Percentiles rank a stretch among this genome's conserved stretches.
Conservation (phyloP, 2,113 vertebrate species). For the Sceloporus tristichus region DNA sequence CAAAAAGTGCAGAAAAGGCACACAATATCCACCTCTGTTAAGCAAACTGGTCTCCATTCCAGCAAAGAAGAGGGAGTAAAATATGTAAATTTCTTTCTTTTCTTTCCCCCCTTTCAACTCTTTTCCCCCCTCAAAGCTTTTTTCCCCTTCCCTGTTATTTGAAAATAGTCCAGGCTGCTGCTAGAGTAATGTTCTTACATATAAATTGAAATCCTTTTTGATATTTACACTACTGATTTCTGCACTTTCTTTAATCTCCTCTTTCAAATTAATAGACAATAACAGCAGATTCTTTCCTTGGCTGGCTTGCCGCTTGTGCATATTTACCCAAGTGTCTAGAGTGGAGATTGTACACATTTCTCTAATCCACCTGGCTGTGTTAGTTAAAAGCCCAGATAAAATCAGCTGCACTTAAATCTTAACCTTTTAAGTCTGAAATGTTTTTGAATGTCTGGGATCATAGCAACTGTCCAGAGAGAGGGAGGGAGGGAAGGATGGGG, state of each 20-base stretch:
- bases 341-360: constrained; percentile 89
- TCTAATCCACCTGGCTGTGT: constrained; percentile 91
- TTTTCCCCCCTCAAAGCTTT: constrained; percentile 33
- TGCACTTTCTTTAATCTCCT: constrained; percentile 89
- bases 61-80: constrained; percentile 75
- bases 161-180: constrained; percentile 70
- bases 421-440: constrained; percentile 89
- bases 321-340: constrained; percentile 92
- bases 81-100: constrained; percentile 69
- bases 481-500: constrained; percentile 45
- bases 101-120: not conserved
- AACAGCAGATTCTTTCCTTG: constrained; percentile 87
- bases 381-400: constrained; percentile 89
- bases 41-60: constrained; percentile 68
- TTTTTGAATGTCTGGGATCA: constrained; percentile 83
- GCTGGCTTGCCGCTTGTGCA: constrained; percentile 82
- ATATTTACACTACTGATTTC: constrained; percentile 91
- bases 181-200: constrained; percentile 81
- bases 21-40: constrained; percentile 62
- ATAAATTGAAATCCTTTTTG: constrained; percentile 87
- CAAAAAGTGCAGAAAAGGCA: constrained; percentile 50
- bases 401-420: constrained; percentile 90
- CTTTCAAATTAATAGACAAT: constrained; percentile 96
- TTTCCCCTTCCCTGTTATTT: constrained; percentile 63
- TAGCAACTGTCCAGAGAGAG: constrained; percentile 73